These are phyloP conservation scores for Alcis repandata DNA, from an alignment of 2,888 invertebrate species.

Conservation along the genomic window DNA sequence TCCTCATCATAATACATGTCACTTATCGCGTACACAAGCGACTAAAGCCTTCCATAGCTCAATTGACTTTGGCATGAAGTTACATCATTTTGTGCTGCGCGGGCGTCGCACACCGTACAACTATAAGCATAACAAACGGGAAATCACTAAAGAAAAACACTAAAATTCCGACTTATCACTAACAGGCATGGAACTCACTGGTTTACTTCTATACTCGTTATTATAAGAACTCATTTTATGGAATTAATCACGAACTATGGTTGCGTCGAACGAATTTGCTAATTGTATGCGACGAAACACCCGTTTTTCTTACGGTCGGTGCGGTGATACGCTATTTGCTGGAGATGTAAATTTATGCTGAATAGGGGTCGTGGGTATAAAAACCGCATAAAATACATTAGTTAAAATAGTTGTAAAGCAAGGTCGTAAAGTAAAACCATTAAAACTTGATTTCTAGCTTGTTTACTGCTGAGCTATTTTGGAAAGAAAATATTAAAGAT, in stretches of 20 bases:
- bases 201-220: conserved; percentile 18
- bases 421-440: background rate
- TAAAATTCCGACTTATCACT: conserved; percentile 42
- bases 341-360: background rate
- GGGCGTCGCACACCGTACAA: conserved; percentile 47
- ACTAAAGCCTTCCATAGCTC: conserved; percentile 84
- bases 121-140: conserved; percentile 40
- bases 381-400: background rate
- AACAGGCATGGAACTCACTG: conserved; percentile 39
- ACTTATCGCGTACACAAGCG: conserved; percentile 85
- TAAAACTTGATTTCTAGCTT: background rate
- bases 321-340: background rate
- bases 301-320: background rate
- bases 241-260: background rate
- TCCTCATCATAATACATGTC: conserved; percentile 81
- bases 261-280: background rate
- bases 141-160: conserved; percentile 36
- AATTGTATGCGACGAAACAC: background rate
- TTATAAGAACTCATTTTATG: too few species aligned
- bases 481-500: background rate
- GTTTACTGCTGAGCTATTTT: background rate
- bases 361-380: background rate
- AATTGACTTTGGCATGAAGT: conserved; percentile 87
- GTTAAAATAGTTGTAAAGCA: background rate
- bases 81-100: conserved; percentile 80